phyloP scores from a whole-genome alignment of 2,113 vertebrate species.

The Thamnaconus septentrionalis region DNA sequence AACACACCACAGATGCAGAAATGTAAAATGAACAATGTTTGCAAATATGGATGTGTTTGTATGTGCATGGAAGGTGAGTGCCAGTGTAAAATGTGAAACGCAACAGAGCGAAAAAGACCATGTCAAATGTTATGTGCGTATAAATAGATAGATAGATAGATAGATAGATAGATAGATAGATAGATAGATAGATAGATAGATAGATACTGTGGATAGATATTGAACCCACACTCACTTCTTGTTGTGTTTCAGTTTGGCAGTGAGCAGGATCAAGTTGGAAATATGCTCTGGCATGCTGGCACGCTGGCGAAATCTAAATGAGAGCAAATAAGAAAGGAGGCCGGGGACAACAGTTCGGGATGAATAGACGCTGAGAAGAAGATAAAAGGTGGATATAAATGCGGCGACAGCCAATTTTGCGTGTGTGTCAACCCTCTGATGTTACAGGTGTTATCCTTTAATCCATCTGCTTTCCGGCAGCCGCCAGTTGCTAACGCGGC shows the following conservation, averaged over 20 bases:
- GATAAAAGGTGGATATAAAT: slow-evolving; percentile 54
- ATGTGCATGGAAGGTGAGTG: no score
- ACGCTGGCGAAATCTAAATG: slow-evolving; percentile 49
- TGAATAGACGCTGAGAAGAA: slow-evolving; percentile 37
- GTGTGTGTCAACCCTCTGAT: slow-evolving; percentile 44
- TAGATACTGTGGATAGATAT: no score
- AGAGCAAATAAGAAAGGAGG: slow-evolving; percentile 51
- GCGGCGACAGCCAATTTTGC: slow-evolving; percentile 36
- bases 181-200: no score
- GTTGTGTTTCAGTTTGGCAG: slow-evolving; percentile 26
- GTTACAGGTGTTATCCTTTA: slow-evolving; percentile 65
- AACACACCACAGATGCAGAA: no score
- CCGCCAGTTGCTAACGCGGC: slow-evolving; percentile 29
- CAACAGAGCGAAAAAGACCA: no score
- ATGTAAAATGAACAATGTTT: no score
- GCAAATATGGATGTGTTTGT: no score
- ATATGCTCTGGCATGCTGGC: slow-evolving; percentile 46
- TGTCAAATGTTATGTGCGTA: no score
- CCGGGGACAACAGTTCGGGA: slow-evolving; percentile 35
- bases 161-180: no score
- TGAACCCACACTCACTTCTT: no score
- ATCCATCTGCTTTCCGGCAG: slow-evolving; percentile 29
- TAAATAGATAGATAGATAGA: no score
- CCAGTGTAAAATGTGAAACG: no score
- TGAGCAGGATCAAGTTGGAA: slow-evolving; percentile 31